These are phyloP conservation scores for Serrognathus titanus DNA, from an alignment of 2,888 invertebrate genomes.

Conservation along the genomic window DNA sequence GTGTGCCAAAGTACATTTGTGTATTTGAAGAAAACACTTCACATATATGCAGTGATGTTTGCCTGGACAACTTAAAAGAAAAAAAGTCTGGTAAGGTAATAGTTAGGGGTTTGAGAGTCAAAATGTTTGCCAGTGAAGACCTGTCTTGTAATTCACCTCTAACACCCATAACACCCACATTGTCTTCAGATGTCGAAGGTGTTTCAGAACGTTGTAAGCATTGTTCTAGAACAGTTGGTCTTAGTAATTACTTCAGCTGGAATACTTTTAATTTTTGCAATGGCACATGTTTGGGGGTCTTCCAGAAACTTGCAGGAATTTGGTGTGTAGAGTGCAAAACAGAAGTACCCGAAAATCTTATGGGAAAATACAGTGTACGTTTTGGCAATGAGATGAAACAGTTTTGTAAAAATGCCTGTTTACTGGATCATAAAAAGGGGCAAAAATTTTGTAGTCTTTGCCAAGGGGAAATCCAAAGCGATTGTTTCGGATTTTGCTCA, in stretches of 20 bases:
- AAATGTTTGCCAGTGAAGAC: conserved; percentile 30
- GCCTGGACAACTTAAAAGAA: conserved; percentile 52
- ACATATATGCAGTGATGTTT: conserved; percentile 57
- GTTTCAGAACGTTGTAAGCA: conserved; percentile 43
- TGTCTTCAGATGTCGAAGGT: not conserved
- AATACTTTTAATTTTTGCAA: conserved; percentile 93
- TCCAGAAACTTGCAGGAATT: conserved; percentile 71
- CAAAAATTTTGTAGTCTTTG: conserved; percentile 91
- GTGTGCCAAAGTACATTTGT: conserved; percentile 33
- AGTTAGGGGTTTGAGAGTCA: conserved; percentile 41
- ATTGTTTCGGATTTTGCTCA: conserved; percentile 59
- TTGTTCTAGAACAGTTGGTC: conserved; percentile 49
- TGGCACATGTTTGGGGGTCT: conserved; percentile 73
- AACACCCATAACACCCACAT: not conserved
- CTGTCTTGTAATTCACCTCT: conserved; percentile 26
- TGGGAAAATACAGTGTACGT: conserved; percentile 88
- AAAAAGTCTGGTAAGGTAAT: conserved; percentile 47
- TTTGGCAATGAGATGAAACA: conserved; percentile 90
- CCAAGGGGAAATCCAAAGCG: conserved; percentile 65
- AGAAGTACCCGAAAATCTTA: conserved; percentile 53
- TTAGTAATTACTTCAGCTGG: conserved; percentile 68
- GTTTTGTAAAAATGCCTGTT: conserved; percentile 83
- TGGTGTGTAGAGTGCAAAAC: conserved; percentile 79
- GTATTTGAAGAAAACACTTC: conserved; percentile 50
- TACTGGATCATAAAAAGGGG: conserved; percentile 85